These are phyloP conservation scores for Umimayanthus kanabou DNA, from an alignment of 92 coral and sea anemone genomes.

Conservation along the genomic window DNA sequence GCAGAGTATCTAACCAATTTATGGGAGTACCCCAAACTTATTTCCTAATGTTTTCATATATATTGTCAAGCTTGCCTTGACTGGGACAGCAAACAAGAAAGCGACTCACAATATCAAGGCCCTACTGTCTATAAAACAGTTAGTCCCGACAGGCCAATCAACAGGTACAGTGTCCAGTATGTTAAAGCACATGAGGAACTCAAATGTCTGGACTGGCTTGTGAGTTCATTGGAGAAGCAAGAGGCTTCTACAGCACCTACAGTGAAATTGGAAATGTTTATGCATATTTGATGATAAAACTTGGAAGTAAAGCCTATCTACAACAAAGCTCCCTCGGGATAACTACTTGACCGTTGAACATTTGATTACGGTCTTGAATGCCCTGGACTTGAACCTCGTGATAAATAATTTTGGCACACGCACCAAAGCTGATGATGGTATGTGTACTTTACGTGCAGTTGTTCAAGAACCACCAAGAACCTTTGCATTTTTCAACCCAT, in stretches of 20 bases:
- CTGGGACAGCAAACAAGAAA: conserved; percentile 17
- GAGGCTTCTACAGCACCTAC: conserved; percentile 29
- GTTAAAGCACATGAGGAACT: conserved; percentile 19
- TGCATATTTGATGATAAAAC: conserved; percentile 14
- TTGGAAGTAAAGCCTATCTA: not conserved
- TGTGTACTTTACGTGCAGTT: no score
- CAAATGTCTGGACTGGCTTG: conserved; percentile 27
- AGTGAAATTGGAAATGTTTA: conserved; percentile 24
- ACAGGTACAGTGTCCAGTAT: not conserved
- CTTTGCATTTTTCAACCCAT: no score
- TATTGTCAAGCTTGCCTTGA: not conserved
- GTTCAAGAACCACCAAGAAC: no score
- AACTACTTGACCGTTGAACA: no score
- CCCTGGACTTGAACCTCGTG: no score
- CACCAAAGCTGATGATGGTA: no score
- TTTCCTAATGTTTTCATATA: no score
- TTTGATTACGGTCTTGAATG: no score
- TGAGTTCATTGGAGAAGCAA: not conserved
- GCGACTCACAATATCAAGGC: not conserved
- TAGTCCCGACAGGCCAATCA: conserved; percentile 39
- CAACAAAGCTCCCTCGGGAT: no score
- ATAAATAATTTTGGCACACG: no score
- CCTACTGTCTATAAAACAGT: conserved; percentile 15
- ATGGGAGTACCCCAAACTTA: no score
- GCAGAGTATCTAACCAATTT: no score